These are phyloP conservation scores for Polypedilum vanderplanki DNA, from an alignment of 1,140 invertebrate genomes.

Conservation along the genomic window DNA sequence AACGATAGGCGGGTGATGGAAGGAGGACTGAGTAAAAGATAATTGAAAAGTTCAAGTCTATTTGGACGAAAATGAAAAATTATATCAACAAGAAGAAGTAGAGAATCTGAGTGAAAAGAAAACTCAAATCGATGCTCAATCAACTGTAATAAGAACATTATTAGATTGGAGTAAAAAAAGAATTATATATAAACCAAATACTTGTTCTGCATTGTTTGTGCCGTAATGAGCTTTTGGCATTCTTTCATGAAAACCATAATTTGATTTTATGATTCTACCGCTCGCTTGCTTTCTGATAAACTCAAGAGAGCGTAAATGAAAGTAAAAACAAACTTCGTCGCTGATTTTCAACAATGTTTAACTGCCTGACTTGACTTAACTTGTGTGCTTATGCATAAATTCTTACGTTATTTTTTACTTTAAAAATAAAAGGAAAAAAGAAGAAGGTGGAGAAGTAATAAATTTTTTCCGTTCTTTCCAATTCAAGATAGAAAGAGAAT, in stretches of 20 bases:
- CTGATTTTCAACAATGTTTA: background rate
- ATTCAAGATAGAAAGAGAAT: no score
- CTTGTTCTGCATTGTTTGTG: slow-evolving; percentile 17
- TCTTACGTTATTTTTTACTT: no score
- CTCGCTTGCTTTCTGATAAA: background rate
- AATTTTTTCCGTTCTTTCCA: no score
- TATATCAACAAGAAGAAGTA: background rate
- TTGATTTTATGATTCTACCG: background rate
- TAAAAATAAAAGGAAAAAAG: no score
- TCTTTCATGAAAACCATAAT: slow-evolving; percentile 19
- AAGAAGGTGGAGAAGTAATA: no score
- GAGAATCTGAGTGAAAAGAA: background rate
- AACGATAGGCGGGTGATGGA: background rate
- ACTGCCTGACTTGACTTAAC: background rate
- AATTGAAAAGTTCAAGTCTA: slow-evolving; percentile 14
- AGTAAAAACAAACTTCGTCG: background rate
- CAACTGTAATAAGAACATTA: slow-evolving; percentile 19
- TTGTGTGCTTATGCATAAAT: slow-evolving; percentile 7
- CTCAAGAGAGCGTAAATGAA: background rate
- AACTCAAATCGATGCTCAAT: slow-evolving; percentile 12
- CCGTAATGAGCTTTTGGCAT: slow-evolving; percentile 4
- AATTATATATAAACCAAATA: slow-evolving; percentile 14
- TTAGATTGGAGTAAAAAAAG: background rate
- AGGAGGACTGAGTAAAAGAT: background rate
- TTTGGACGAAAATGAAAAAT: slow-evolving; percentile 18